Evolutionary conservation across 2,888 invertebrate species (phyloP), one percentile per base, ranked within the genome.

Genomic region (Taphrorychus bicolor): DNA sequence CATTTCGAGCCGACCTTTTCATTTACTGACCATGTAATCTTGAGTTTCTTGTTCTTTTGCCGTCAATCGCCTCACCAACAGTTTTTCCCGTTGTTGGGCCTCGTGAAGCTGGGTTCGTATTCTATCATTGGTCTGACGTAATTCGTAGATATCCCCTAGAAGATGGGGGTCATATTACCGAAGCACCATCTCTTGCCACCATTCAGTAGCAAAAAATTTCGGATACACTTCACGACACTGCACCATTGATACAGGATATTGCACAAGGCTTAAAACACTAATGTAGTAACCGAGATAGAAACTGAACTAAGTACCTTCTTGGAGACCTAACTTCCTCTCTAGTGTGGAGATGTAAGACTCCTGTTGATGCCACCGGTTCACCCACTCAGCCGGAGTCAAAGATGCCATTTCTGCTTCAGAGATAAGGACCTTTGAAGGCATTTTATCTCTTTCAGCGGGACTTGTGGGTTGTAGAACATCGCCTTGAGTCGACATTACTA

Each of bases 11-110:
- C 69, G 72, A 61, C 68, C 70, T 57, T 71, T 71, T 23, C 21
- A 66, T 72, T 69, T 82, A 87, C 92, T 87, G 87, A 97, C 97
- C 85, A 93, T 91, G 86, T 93, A 95, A 84, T 97, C 97, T 84
- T 97, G 96, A 82, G 96, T 89, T 85, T 98, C 97, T 83, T 97
- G 97, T 81, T 98, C 98, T 84, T 98, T 98, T 73, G 94, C 92
- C 70, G 97, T 93, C 74, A 98, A 87, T 78, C 96, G 87, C 78
- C 97, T 91, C 75, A 97, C 92, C 75, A 98, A 88, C 72, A 96
- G 91, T 83, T 94, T 94, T 83, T 98, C 97, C 76, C 95, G 88
- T 76, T 95, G 90, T 78, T 93, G 92, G 71, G 94, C 91, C 81
- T 97, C 97, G 63, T 88, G 86, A 79, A 91, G 90, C 81, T 95